Evolutionary conservation across 2,113 vertebrate genomes (phyloP).

Genomic region (Onychorhynchus coronatus): DNA sequence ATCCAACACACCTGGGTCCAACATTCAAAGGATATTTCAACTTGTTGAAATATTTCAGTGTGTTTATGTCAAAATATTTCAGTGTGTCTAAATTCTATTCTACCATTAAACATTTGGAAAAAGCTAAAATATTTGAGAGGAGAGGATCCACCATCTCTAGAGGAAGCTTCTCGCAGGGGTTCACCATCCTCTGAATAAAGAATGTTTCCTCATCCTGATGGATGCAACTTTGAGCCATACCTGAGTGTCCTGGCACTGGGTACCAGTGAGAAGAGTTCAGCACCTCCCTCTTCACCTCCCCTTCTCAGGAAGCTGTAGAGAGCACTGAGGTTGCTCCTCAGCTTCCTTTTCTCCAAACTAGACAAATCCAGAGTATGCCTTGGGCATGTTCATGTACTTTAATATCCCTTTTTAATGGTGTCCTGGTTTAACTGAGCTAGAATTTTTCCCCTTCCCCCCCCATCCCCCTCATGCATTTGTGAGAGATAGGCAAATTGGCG

Average conservation of each 20-base stretch:
- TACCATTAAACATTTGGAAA: neutral
- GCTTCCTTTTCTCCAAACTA: neutral
- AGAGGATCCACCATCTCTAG: neutral
- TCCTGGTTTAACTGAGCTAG: too few species aligned
- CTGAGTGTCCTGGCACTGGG: fast-evolving
- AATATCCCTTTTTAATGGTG: neutral
- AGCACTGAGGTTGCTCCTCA: neutral
- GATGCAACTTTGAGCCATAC: neutral
- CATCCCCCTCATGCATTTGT: too few species aligned
- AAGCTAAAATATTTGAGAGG: neutral
- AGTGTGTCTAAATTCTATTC: neutral
- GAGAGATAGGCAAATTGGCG: too few species aligned
- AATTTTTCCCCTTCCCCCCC: too few species aligned
- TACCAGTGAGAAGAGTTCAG: neutral
- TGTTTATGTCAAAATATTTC: neutral
- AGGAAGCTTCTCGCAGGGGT: neutral
- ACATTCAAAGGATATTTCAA: neutral
- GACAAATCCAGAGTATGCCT: neutral
- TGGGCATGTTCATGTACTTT: fast-evolving
- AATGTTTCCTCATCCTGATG: neutral
- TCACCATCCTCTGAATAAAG: neutral
- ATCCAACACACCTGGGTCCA: neutral
- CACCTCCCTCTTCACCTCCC: neutral
- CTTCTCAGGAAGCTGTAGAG: neutral
- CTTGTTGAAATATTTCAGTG: neutral